phyloP scores from a whole-genome alignment of 2,888 invertebrate species.

The Lumbricus terrestris region DNA sequence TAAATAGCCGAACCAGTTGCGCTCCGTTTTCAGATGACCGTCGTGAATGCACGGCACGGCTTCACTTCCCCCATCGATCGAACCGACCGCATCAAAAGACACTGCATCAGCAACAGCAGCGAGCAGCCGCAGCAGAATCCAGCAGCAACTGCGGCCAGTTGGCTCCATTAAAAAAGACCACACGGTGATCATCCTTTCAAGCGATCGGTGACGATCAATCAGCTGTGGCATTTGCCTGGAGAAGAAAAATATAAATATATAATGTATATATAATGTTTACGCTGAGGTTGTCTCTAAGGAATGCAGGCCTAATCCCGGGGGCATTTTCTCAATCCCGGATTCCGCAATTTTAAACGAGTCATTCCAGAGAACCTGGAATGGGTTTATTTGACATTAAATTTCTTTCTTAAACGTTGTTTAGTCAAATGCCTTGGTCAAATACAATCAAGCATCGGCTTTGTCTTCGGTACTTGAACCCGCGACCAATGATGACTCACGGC shows the following conservation, averaged over 20 bases:
- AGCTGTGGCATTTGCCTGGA: not conserved
- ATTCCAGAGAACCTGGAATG: too few species aligned
- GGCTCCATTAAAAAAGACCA: not conserved
- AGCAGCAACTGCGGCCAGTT: not conserved
- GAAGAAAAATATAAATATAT: not conserved
- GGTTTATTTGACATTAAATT: too few species aligned
- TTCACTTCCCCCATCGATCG: slow-evolving; percentile 9
- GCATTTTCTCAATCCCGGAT: too few species aligned
- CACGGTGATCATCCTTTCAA: not conserved
- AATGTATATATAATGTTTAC: not conserved
- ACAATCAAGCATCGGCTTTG: too few species aligned
- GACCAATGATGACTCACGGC: too few species aligned
- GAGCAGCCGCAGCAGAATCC: not conserved
- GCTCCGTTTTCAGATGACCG: slow-evolving; percentile 34
- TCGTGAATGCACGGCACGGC: slow-evolving; percentile 38
- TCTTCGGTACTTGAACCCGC: too few species aligned
- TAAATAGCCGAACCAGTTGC: slow-evolving; percentile 39
- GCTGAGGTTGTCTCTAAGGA: not conserved
- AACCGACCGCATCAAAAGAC: not conserved
- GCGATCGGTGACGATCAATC: not conserved
- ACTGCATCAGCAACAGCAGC: not conserved
- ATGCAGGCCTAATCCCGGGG: too few species aligned
- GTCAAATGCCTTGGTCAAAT: too few species aligned
- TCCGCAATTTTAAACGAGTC: too few species aligned
- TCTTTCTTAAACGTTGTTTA: too few species aligned